Evolutionary conservation across 2,113 vertebrate species (phyloP), one percentile per base, ranked within the genome.

Genomic region (Triplophysa siluroides): DNA sequence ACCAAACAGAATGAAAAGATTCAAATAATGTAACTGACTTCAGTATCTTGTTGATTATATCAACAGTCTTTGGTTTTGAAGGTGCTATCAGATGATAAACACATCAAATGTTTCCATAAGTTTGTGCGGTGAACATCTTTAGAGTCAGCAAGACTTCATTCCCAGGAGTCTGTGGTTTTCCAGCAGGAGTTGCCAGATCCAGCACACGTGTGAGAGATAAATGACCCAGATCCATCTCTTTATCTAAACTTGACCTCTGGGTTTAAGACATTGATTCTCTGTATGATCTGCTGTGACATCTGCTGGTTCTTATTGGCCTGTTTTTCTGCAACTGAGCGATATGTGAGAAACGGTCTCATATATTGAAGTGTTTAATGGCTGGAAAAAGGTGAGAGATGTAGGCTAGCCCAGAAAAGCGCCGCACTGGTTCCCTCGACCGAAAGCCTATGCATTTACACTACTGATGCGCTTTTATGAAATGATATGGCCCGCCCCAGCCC

Each of bases 191-290:
- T 76, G 73, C 73, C 73, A 5, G 60, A 47, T 76, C 41, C 16
- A 63, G 9, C n/a, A 24, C 12, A 24, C 24, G 33, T 24, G 33
- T 54, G 73, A n/a, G 41, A 76, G 18, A 63, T 63, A 63, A 63
- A 29, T 76, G 45, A 50, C 73, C 47, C 14, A 47, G 23, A 63
- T 3, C n/a, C 26, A 6, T 79, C 54, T 52, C 58, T 71, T 79
- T 52, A 79, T 61, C 41, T 16, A 38, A 62, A 63, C 58, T 19
- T 79, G 78, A 79, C 78, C 78, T 71, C 47, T 71, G 43, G 73
- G 24, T 52, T 52, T 52, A 58, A 45, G 56, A 41, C 16, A 29
- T 68, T 79, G 56, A 70, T 70, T 67, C 29, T 29, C 9, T 1
- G 18, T 16, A 52, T 62, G 58, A 79, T 52, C 45, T 43, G 41